Percentiles rank a stretch among this genome's conserved stretches.
phyloP scores from a whole-genome alignment of 2,113 vertebrate genomes.

The Bos taurus region ARS-UCD2.0 NC_037332.1:114874001-114874500 shows the following conservation, averaged over 20 bases:
- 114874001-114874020: not conserved
- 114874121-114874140: not conserved
- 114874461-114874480: not conserved
- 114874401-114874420: fast-evolving
- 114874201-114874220: not conserved
- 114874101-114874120: not conserved
- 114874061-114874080: not conserved
- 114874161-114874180: too few species aligned
- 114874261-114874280: not conserved
- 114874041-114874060: not conserved
- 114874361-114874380: not conserved
- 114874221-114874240: not conserved
- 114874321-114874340: not conserved
- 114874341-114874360: not conserved
- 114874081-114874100: too few species aligned
- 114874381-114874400: not conserved
- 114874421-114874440: not conserved
- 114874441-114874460: too few species aligned
- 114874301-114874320: not conserved
- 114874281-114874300: not conserved
- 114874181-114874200: not conserved
- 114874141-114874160: not conserved
- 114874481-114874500: fast-evolving
- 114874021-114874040: not conserved
- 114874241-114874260: not conserved